Percentiles rank a stretch among this genome's conserved stretches.
Conservation (phyloP, 1,140 invertebrate species). For the Heliconius hewitsoni region DNA sequence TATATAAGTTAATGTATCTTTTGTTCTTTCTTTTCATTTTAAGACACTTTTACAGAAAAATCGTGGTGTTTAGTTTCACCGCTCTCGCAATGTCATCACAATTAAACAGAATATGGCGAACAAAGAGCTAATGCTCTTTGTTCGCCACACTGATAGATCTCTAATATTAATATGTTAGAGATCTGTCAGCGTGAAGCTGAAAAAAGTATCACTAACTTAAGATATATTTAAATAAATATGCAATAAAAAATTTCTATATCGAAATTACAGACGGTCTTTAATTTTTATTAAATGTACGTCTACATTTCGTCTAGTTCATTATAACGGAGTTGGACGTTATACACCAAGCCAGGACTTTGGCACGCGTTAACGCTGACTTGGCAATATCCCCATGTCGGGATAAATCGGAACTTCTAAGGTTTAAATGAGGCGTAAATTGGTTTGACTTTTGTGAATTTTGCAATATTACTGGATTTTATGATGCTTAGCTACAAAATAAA, state of each 20-base stretch:
- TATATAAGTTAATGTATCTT: constrained; percentile 13
- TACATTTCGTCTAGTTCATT: neutral
- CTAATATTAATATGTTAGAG: too few species aligned
- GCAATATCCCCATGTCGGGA: constrained; percentile 22
- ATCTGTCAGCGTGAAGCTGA: too few species aligned
- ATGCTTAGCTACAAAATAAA: too few species aligned
- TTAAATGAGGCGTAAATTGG: constrained; percentile 33
- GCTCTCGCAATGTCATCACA: too few species aligned
- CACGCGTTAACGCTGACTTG: constrained; percentile 27
- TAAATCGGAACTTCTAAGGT: constrained; percentile 29
- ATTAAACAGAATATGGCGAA: too few species aligned
- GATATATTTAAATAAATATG: neutral
- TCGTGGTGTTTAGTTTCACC: too few species aligned
- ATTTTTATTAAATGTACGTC: neutral
- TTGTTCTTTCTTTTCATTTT: neutral
- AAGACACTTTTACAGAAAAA: neutral
- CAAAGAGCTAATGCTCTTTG: too few species aligned
- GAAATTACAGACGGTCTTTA: neutral
- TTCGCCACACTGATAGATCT: too few species aligned
- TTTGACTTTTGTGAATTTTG: constrained; percentile 23
- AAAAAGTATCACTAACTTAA: too few species aligned
- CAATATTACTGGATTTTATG: too few species aligned
- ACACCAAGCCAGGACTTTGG: constrained; percentile 30
- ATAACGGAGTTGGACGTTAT: neutral
- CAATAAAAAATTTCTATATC: neutral